A percentile compares a stretch with the other conserved stretches of the same genome.
phyloP scores from a whole-genome alignment of 2,113 vertebrate genomes.

The Probosciger aterrimus region DNA sequence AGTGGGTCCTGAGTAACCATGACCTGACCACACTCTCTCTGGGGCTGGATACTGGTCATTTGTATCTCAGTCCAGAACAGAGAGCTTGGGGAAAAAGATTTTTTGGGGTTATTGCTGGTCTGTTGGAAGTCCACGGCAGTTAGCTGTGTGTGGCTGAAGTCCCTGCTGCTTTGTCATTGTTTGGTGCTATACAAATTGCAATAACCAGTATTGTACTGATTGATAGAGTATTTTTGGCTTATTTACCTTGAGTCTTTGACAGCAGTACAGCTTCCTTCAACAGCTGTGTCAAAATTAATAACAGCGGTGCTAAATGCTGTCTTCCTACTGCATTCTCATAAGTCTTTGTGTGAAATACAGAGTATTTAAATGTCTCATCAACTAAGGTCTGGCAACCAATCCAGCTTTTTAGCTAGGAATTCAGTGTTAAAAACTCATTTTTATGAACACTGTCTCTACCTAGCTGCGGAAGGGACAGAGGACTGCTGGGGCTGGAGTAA shows the following conservation, averaged over 20 bases:
- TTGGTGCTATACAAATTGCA: neutral
- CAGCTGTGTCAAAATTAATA: neutral
- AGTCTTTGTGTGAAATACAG: neutral
- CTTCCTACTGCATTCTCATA: neutral
- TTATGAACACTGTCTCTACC: neutral
- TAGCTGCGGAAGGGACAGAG: neutral
- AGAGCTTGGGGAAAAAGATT: neutral
- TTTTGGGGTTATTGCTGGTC: neutral
- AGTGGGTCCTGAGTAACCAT: accelerated
- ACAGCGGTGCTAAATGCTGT: neutral
- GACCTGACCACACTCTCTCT: neutral
- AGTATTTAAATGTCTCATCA: neutral
- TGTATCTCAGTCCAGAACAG: accelerated
- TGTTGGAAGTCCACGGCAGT: neutral
- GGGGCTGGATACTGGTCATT: neutral
- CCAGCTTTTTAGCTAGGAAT: neutral
- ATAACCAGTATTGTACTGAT: neutral
- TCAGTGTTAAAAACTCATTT: neutral
- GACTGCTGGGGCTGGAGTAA: accelerated
- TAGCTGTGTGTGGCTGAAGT: neutral
- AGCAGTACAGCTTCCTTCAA: neutral
- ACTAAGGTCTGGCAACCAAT: neutral
- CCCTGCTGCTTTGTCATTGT: neutral
- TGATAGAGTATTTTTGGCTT: neutral
- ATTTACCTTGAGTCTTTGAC: neutral